Evolutionary conservation across 2,113 vertebrate species (phyloP), one percentile per base, ranked within the genome.

Genomic region (Sander lucioperca): DNA sequence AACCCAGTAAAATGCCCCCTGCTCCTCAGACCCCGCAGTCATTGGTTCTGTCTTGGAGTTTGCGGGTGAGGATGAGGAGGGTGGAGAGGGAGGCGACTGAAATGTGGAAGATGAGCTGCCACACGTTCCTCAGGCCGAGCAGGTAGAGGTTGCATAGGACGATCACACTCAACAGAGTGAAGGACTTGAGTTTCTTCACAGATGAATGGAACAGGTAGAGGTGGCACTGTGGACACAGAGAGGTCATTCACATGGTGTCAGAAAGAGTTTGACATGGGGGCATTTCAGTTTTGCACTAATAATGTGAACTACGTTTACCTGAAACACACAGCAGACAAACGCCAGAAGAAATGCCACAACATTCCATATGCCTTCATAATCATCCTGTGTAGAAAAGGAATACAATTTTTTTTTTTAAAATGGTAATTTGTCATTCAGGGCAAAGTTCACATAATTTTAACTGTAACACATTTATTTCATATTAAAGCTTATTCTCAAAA

Each of bases 101-200:
- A 10, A 97, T 33, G 89, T 99, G 98, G 92, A 99, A 99, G 27
- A 96, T 77, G 66, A 99, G 95, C 83, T 99, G 98, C 97, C 97
- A 98, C 65, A 89, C 25, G 86, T 97, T 99, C 92, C 98, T 89
- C 81, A 96, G 86, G 76, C 97, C 98, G 0, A 96, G 95, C 92
- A 99, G 91, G 91, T 96, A 96, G 61, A 93, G 0, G 80, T 99
- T 99, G 96, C 98, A 98, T 33, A 96, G 90, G 54, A 97, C 91
- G 36, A 99, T 89, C 0, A 88, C 86, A 25, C 88, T 88, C 53
- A 98, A 85, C 79, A 97, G 91, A 25, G 91, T 62, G 67, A 95
- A 92, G 0, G 96, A 94, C 92, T 97, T 98, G 64, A 81, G 15
- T 39, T 93, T 97, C 94, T 97, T 96, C 21, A 89, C 83, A 0